These are phyloP conservation scores for Ochropleura leucogaster DNA, from an alignment of 2,888 invertebrate species.

Conservation along the genomic window DNA sequence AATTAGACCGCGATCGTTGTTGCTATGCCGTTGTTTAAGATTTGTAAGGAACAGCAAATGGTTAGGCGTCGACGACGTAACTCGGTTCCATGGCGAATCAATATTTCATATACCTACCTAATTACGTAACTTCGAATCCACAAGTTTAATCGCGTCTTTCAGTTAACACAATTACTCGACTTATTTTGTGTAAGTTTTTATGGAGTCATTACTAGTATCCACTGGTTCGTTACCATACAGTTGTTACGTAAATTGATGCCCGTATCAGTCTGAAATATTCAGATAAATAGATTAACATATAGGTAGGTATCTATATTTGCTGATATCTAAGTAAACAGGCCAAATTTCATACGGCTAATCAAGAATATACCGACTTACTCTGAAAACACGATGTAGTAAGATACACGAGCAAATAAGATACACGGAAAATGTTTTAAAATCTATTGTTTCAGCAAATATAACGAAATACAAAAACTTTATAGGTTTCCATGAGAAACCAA, in stretches of 20 bases:
- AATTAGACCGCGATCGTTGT: neutral
- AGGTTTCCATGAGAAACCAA: constrained; percentile 9
- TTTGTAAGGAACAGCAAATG: constrained; percentile 9
- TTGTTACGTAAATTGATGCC: constrained; percentile 24
- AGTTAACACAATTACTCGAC: constrained; percentile 22
- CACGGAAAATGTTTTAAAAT: neutral
- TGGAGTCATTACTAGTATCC: constrained; percentile 14
- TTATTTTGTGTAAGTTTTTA: constrained; percentile 40
- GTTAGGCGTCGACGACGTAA: constrained; percentile 28
- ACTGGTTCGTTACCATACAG: constrained; percentile 23
- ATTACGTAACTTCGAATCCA: constrained; percentile 45
- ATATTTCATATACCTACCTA: constrained; percentile 37
- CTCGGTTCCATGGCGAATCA: constrained; percentile 34
- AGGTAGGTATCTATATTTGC: constrained; percentile 32
- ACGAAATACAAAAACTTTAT: constrained; percentile 3
- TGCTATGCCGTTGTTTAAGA: constrained; percentile 24
- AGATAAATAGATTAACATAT: constrained; percentile 55
- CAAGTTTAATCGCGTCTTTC: constrained; percentile 29
- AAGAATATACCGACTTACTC: constrained; percentile 18
- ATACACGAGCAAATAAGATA: neutral
- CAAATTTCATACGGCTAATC: constrained; percentile 45
- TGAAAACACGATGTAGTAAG: neutral
- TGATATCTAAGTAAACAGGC: constrained; percentile 44
- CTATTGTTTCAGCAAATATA: neutral
- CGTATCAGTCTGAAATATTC: constrained; percentile 43